Base-by-base conservation (phyloP, 2,888 invertebrate species). In the Archaeoteleia sp. region DNA sequence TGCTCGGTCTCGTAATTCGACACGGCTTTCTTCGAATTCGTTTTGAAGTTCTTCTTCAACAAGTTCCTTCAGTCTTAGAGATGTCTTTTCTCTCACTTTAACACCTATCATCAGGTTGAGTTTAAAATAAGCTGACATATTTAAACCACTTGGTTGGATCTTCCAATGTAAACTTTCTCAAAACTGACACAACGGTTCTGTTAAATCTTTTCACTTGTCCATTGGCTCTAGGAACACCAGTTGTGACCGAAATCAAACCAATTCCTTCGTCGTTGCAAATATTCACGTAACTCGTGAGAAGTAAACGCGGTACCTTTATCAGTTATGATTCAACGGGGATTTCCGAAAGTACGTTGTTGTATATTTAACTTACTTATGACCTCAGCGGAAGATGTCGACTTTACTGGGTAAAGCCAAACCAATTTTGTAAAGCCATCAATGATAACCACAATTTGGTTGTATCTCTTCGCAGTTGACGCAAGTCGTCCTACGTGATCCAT, bases 161-260 rank as follows among this genome's bases (percentile, higher is more conserved):
- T 15, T 43, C 32, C 17, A 15, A 7, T 12, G 20, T 35, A 2
- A 65, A 7, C 14, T 65, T 65, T 2, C 23, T 9, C 6, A 57
- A 27, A 25, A n/a, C 57, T 42, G 6, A 65, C 53, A 0, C 30
- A 27, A 7, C 65, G 12, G 15, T 65, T 55, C 20, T 53, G 15
- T 34, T n/a, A n/a, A n/a, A n/a, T n/a, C n/a, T n/a, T n/a, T 65
- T 58, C 0, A 65, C 57, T 7, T 58, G 58, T 0, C 65, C 58
- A 15, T 65, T 58, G 0, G 65, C 53, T 8, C 58, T n/a, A n/a
- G 53, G 65, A 3, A 65, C 10, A 1, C 58, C 42, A 1, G 45
- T 48, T 1, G 65, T 58, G 0, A 57, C 12, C 1, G 10, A n/a
- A 0, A 14, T 4, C 29, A 12, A 13, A 35, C 46, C 12, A 1